Evolutionary conservation across 92 coral and sea anemone genomes (phyloP).

Genomic region (Siderastrea siderea): DNA sequence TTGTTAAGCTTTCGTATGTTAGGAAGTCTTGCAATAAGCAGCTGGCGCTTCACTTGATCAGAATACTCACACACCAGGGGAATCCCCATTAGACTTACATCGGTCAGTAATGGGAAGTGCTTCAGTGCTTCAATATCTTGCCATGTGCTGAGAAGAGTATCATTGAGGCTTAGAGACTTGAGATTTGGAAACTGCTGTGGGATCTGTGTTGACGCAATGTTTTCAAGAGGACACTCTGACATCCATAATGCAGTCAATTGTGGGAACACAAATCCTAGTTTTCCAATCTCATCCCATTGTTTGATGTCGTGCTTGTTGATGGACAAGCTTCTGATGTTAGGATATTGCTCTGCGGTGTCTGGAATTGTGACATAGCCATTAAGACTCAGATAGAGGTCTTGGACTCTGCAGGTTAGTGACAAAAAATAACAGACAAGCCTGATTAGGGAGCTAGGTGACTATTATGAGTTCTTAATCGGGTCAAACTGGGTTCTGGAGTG

Average conservation of each 20-base stretch:
- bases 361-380: conserved; percentile 85
- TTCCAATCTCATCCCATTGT: conserved; percentile 85
- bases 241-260: conserved; percentile 77
- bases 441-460: not conserved
- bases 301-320: conserved; percentile 78
- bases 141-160: conserved; percentile 82
- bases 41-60: conserved; percentile 79
- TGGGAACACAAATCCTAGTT: conserved; percentile 88
- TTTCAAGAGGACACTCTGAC: conserved; percentile 86
- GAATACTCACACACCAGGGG: conserved; percentile 68
- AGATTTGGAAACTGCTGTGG: conserved; percentile 72
- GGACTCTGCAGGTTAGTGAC: conserved; percentile 61
- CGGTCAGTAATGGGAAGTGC: conserved; percentile 70
- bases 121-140: conserved; percentile 88
- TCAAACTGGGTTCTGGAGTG: too few species aligned
- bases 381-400: conserved; percentile 85
- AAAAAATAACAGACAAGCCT: not conserved
- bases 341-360: conserved; percentile 59
- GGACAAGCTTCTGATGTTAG: conserved; percentile 77
- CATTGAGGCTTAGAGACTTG: conserved; percentile 73
- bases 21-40: conserved; percentile 92
- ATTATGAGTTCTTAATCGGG: too few species aligned
- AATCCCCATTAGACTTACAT: conserved; percentile 88
- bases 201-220: conserved; percentile 45
- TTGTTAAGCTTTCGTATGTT: conserved; percentile 85